phyloP scores from a whole-genome alignment of 2,888 invertebrate species.

The Carterocephalus palaemon region DNA sequence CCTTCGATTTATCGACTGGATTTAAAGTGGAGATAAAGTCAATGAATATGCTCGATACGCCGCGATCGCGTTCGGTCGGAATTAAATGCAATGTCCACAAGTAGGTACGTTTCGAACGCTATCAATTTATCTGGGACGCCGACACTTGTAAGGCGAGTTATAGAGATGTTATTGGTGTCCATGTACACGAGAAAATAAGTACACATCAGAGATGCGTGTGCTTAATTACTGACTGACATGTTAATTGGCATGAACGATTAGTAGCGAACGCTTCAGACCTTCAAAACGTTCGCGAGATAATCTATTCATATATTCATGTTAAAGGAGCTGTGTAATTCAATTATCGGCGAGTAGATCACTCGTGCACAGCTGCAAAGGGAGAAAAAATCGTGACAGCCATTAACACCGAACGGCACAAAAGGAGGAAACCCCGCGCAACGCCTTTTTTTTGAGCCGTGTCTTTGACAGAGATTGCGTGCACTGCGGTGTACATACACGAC shows the following conservation, averaged over 20 bases:
- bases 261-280: not conserved
- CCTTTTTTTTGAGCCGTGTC: constrained; percentile 25
- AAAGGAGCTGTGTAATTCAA: constrained; percentile 17
- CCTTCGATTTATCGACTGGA: too few relatives aligned
- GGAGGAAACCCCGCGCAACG: constrained; percentile 32
- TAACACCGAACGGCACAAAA: constrained; percentile 39
- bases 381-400: constrained; percentile 40
- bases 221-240: too few relatives aligned
- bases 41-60: too few relatives aligned
- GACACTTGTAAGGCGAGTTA: constrained; percentile 4
- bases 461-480: constrained; percentile 18
- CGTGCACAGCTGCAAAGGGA: constrained; percentile 34
- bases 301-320: constrained; percentile 11
- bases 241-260: not conserved
- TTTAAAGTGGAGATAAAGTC: too few relatives aligned
- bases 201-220: too few relatives aligned
- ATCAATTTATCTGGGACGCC: too few relatives aligned
- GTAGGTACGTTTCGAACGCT: too few relatives aligned
- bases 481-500: constrained; percentile 6
- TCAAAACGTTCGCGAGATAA: constrained; percentile 2
- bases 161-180: too few relatives aligned
- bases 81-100: too few relatives aligned
- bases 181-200: too few relatives aligned
- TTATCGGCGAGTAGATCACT: constrained; percentile 32
- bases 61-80: too few relatives aligned